These are phyloP conservation scores for Xenopus borealis DNA, from an alignment of 2,113 vertebrate genomes.

Conservation along the genomic window DNA sequence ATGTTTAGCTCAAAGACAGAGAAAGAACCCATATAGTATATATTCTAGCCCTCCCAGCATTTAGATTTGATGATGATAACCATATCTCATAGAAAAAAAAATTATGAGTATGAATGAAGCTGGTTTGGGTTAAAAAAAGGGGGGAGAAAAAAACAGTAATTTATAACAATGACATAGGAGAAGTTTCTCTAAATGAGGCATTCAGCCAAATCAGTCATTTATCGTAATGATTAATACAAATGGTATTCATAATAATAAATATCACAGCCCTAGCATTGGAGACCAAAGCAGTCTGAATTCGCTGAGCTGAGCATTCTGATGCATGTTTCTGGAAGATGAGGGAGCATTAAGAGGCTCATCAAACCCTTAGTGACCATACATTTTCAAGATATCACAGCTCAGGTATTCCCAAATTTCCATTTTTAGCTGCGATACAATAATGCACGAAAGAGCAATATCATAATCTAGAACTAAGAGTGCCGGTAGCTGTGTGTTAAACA, in stretches of 20 bases:
- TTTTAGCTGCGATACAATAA: slow-evolving; percentile 62
- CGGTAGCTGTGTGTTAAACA: slow-evolving; percentile 70
- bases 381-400: slow-evolving; percentile 60
- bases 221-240: slow-evolving; percentile 99
- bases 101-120: slow-evolving; percentile 75
- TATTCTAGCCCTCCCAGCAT: slow-evolving; percentile 66
- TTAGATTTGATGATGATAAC: slow-evolving; percentile 71
- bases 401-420: slow-evolving; percentile 65
- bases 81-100: slow-evolving; percentile 66
- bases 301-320: slow-evolving; percentile 62
- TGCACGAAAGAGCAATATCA: slow-evolving; percentile 61
- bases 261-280: slow-evolving; percentile 77
- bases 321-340: slow-evolving; percentile 49
- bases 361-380: slow-evolving; percentile 58
- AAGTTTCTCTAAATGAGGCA: slow-evolving; percentile 99
- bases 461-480: slow-evolving; percentile 70
- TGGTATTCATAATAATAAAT: slow-evolving; percentile 99
- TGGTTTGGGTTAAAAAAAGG: slow-evolving; percentile 83
- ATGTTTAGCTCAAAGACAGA: background rate
- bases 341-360: slow-evolving; percentile 47
- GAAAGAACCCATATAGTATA: slow-evolving; percentile 46
- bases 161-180: slow-evolving; percentile 99
- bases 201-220: slow-evolving; percentile 99
- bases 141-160: slow-evolving; percentile 81
- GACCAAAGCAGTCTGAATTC: slow-evolving; percentile 60